Evolutionary conservation across 2,888 invertebrate species (phyloP).

Genomic region (Drosophila phalerata): DNA sequence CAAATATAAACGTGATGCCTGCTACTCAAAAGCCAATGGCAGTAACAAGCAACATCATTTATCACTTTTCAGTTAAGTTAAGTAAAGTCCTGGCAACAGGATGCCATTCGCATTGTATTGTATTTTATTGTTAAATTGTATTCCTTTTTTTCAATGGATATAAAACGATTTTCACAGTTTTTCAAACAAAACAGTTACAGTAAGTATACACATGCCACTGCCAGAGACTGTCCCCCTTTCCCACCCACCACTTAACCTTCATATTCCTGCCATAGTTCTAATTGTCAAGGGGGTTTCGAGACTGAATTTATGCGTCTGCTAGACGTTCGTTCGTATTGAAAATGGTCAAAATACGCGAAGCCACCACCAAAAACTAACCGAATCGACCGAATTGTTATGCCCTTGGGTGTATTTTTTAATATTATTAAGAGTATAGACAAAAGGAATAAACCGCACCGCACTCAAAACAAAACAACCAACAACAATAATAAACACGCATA

Average conservation of each 20-base stretch:
- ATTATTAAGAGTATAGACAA: constrained; percentile 76
- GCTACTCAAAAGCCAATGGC: constrained; percentile 69
- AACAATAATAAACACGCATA: constrained; percentile 74
- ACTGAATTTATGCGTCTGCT: constrained; percentile 58
- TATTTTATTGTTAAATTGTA: constrained; percentile 62
- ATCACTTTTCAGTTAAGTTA: constrained; percentile 62
- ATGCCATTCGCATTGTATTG: constrained; percentile 64
- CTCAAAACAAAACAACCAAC: constrained; percentile 47
- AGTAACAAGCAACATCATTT: constrained; percentile 73
- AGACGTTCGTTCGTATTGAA: constrained; percentile 29
- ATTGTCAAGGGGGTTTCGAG: constrained; percentile 65
- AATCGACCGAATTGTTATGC: constrained; percentile 72
- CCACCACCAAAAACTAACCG: constrained; percentile 63
- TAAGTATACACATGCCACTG: constrained; percentile 57
- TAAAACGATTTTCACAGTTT: constrained; percentile 65
- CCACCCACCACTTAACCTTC: not conserved
- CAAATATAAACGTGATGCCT: constrained; percentile 70
- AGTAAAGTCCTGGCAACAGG: constrained; percentile 33
- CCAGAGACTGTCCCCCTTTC: constrained; percentile 20
- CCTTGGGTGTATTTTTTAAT: constrained; percentile 81
- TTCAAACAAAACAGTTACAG: constrained; percentile 23
- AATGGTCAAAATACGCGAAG: constrained; percentile 32
- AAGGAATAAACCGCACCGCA: constrained; percentile 44
- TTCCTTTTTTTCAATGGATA: constrained; percentile 51
- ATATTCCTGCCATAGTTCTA: constrained; percentile 54